A percentile compares a stretch with the other conserved stretches of the same genome.
These are phyloP conservation scores for Asarcornis scutulata DNA, from an alignment of 2,113 vertebrate species.

Conservation along the genomic window DNA sequence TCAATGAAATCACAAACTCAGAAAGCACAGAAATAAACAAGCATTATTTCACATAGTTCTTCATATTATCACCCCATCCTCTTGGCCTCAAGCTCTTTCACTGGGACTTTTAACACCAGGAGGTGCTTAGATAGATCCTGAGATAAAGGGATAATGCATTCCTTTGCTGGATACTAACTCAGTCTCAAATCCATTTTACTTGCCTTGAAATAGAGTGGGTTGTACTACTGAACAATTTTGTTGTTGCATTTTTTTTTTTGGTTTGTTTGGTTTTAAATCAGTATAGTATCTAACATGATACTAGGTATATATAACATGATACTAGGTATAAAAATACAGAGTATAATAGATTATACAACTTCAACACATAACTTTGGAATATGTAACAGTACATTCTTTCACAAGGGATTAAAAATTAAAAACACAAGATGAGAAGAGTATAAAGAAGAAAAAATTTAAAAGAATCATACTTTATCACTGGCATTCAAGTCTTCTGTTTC, in stretches of 20 bases:
- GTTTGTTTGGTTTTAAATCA: background rate
- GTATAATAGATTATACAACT: background rate
- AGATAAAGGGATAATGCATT: background rate
- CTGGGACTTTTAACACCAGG: background rate
- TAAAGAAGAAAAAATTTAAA: background rate
- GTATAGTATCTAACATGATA: background rate
- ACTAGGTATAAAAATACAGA: background rate
- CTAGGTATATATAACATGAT: background rate
- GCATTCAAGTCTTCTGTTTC: constrained; percentile 80
- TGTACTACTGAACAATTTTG: background rate
- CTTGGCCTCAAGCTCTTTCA: background rate
- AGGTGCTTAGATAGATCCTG: background rate
- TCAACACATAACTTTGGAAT: background rate
- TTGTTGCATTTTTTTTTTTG: background rate
- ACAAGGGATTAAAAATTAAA: background rate
- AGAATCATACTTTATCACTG: constrained; percentile 84
- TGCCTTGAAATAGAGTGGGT: background rate
- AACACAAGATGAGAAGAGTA: background rate
- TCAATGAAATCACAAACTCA: constrained; percentile 3
- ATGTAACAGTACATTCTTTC: background rate
- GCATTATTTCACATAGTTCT: background rate
- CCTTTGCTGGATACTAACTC: background rate
- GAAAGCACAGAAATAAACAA: background rate
- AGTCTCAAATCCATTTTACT: background rate
- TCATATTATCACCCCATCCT: background rate